A percentile compares a stretch with the other conserved stretches of the same genome.
Evolutionary conservation across 2,797 vertebrate species (phyloP).

Genomic region (Tokudaia muenninki): DNA sequence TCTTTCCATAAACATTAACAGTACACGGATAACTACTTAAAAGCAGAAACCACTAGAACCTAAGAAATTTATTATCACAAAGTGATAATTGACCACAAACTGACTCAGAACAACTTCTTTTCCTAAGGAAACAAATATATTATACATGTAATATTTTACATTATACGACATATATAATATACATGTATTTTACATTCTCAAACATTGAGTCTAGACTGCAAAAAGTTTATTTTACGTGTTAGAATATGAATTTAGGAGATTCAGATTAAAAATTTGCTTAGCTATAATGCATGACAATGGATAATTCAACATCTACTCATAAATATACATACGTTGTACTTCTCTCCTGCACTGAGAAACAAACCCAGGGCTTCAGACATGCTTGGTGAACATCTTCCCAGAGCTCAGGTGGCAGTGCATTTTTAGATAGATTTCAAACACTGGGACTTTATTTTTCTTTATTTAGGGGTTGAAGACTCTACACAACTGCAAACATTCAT

Average conservation of each 20-base stretch:
- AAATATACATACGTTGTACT: background rate
- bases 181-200: background rate
- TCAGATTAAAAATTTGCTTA: conserved; percentile 64
- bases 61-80: conserved; percentile 53
- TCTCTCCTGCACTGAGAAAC: too few species aligned
- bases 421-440: conserved; percentile 33
- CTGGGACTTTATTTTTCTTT: conserved; percentile 15
- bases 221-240: conserved; percentile 5
- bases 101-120: conserved; percentile 57
- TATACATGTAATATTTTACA: too few species aligned
- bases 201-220: conserved; percentile 53
- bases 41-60: conserved; percentile 30
- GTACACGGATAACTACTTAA: conserved; percentile 39
- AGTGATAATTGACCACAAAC: background rate
- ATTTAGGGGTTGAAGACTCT: background rate
- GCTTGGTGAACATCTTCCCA: background rate
- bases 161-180: too few species aligned
- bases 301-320: background rate
- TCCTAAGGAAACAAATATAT: background rate
- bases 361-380: background rate
- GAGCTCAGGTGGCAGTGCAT: background rate
- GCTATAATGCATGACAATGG: background rate
- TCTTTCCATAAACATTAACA: conserved; percentile 58
- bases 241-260: conserved; percentile 46
- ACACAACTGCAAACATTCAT: conserved; percentile 51